These are phyloP conservation scores for Lepus townsendii DNA, from an alignment of 2,797 vertebrate genomes.

Conservation along the genomic window DNA sequence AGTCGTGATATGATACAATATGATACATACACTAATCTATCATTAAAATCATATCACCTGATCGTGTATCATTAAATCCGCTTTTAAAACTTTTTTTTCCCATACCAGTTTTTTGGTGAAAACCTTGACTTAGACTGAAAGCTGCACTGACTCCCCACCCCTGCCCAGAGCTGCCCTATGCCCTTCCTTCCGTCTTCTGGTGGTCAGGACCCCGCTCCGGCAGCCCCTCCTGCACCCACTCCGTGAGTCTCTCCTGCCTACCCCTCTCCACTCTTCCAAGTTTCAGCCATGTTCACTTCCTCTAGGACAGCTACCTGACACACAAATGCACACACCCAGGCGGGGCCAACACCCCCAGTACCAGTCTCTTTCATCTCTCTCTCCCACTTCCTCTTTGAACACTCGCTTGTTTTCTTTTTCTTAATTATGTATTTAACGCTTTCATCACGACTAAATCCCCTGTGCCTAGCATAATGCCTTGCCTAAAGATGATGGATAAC, in stretches of 20 bases:
- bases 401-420: not conserved
- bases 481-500: not conserved
- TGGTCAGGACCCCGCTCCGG: too few relatives aligned
- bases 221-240: too few relatives aligned
- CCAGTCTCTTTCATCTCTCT: not conserved
- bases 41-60: not conserved
- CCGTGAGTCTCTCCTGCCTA: fast-evolving
- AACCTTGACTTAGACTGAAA: not conserved
- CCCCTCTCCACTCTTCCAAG: fast-evolving
- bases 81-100: not conserved
- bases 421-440: not conserved
- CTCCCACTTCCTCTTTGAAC: not conserved
- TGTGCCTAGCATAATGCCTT: not conserved
- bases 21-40: not conserved
- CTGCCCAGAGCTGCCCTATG: fast-evolving
- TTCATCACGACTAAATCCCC: not conserved
- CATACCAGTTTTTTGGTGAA: not conserved
- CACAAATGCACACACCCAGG: not conserved
- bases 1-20: not conserved
- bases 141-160: fast-evolving
- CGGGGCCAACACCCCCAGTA: too few relatives aligned
- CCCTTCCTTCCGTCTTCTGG: too few relatives aligned
- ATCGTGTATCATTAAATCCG: not conserved
- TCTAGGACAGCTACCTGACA: not conserved
- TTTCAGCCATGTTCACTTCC: not conserved